Evolutionary conservation across 1,140 invertebrate genomes (phyloP).

Genomic region (Melipona quadrifasciata): DNA sequence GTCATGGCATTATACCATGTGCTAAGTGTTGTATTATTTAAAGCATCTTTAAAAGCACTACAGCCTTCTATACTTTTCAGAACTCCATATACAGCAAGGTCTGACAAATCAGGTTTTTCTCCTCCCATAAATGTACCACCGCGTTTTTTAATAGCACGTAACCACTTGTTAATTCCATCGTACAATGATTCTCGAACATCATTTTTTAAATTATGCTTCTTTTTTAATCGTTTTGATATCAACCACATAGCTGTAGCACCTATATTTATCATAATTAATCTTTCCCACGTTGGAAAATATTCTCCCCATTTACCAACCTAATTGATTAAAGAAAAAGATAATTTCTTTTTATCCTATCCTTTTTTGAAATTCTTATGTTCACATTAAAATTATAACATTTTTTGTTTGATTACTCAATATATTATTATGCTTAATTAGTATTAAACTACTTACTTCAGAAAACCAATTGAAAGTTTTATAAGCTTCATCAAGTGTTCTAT

Average conservation of each 20-base stretch:
- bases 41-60: constrained; percentile 92
- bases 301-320: constrained; percentile 95
- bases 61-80: constrained; percentile 98
- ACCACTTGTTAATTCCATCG: constrained; percentile 93
- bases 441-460: constrained; percentile 83
- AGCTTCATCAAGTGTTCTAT: constrained; percentile 92
- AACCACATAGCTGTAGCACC: constrained; percentile 97
- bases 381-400: constrained; percentile 20
- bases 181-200: constrained; percentile 95
- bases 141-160: constrained; percentile 86
- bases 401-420: background rate
- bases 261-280: constrained; percentile 94
- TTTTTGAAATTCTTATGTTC: background rate
- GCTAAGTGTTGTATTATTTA: constrained; percentile 87
- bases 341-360: constrained; percentile 20
- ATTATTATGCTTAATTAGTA: background rate
- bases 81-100: constrained; percentile 96
- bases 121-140: constrained; percentile 92
- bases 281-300: constrained; percentile 93
- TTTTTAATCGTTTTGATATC: constrained; percentile 94
- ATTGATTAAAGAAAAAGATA: constrained; percentile 6
- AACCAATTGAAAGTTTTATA: constrained; percentile 96
- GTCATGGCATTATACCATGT: constrained; percentile 83
- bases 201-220: constrained; percentile 91
- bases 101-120: constrained; percentile 93